Evolutionary conservation across 2,888 invertebrate genomes (phyloP).

Genomic region (Rhopalosiphum nymphaeae): DNA sequence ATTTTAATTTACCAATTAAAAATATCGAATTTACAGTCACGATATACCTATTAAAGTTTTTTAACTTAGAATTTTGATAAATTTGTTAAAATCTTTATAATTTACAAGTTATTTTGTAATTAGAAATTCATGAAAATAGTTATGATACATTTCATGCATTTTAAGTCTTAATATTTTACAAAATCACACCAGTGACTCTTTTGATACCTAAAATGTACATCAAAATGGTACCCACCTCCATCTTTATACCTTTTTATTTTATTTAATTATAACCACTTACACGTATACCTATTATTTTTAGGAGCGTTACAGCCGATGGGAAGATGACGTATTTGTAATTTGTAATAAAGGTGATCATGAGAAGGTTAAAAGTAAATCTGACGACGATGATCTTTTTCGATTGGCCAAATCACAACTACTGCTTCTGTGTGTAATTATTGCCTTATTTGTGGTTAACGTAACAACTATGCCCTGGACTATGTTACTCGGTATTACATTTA

Average conservation of each 20-base stretch:
- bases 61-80: no score
- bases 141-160: no score
- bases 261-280: neutral
- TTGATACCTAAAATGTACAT: no score
- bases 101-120: no score
- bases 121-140: no score
- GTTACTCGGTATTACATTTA: conserved; percentile 43
- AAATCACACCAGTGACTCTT: no score
- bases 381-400: conserved; percentile 35
- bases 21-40: no score
- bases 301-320: conserved; percentile 21
- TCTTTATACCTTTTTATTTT: neutral
- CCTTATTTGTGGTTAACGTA: conserved; percentile 43
- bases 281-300: neutral
- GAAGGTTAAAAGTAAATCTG: neutral
- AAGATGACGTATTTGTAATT: conserved; percentile 30
- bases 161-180: no score
- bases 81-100: no score
- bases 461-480: conserved; percentile 56
- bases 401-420: conserved; percentile 28
- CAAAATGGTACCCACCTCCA: no score
- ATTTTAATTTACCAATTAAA: no score
- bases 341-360: neutral
- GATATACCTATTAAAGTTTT: no score
- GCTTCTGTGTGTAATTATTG: conserved; percentile 38